Percentiles rank a stretch among this genome's conserved stretches.
Evolutionary conservation across 23 tunicate species (phyloP).

Genomic region (Ciona savignyi): DNA sequence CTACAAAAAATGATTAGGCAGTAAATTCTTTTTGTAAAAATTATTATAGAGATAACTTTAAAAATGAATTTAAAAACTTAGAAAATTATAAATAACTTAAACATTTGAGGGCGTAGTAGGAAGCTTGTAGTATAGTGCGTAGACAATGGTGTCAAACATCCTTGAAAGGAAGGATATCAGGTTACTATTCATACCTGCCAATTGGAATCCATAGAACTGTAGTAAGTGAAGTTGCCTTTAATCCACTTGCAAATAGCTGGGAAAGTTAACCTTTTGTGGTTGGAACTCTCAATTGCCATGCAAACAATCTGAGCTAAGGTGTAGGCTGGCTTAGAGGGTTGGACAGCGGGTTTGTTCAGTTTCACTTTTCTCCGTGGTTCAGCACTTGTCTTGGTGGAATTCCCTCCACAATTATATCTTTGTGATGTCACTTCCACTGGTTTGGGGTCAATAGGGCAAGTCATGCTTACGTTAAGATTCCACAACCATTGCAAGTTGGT

Average conservation of each 20-base stretch:
- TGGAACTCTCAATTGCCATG: conserved; percentile 63
- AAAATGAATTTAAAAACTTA: too few species aligned
- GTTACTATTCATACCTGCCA: too few species aligned
- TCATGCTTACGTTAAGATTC: conserved; percentile 84
- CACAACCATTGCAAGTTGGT: conserved; percentile 89
- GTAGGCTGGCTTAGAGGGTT: not conserved
- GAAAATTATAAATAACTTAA: too few species aligned
- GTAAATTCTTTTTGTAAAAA: too few species aligned
- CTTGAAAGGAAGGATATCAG: too few species aligned
- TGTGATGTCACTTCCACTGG: not conserved
- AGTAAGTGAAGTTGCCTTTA: conserved; percentile 67
- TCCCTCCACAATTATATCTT: not conserved
- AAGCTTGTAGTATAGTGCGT: too few species aligned
- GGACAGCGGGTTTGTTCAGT: too few species aligned
- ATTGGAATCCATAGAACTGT: conserved; percentile 47
- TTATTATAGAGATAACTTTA: too few species aligned
- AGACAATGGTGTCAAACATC: too few species aligned
- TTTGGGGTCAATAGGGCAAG: not conserved
- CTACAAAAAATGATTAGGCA: too few species aligned
- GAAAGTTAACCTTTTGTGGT: conserved; percentile 25
- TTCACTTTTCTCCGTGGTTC: not conserved
- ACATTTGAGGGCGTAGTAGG: too few species aligned
- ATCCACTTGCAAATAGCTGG: conserved; percentile 78
- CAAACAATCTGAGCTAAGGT: conserved; percentile 27
- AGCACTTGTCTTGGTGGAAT: not conserved